A percentile compares a stretch with the other conserved stretches of the same genome.
Evolutionary conservation across 2,888 invertebrate genomes (phyloP).

Genomic region (Drosophila neutralis): DNA sequence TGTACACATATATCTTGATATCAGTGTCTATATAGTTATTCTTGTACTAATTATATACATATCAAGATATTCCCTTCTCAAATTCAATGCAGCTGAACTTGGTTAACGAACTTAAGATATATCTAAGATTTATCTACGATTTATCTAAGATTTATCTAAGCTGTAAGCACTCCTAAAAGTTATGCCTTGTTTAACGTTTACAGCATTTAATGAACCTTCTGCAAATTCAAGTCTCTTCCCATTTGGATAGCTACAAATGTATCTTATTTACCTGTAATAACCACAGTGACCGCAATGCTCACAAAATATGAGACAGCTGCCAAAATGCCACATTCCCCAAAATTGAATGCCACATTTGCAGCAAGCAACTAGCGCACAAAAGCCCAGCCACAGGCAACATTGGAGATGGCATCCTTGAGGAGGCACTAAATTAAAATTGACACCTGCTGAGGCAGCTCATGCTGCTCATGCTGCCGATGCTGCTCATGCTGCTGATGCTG

Average conservation of each 20-base stretch:
- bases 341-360: neutral
- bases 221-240: neutral
- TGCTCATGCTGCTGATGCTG: slow-evolving; percentile 64
- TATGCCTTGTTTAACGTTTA: neutral
- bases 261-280: slow-evolving; percentile 17
- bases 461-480: neutral
- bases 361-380: neutral
- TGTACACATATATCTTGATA: neutral
- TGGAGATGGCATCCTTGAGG: slow-evolving; percentile 38
- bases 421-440: slow-evolving; percentile 76
- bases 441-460: slow-evolving; percentile 65
- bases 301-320: slow-evolving; percentile 45
- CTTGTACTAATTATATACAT: neutral
- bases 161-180: neutral
- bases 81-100: neutral
- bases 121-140: neutral
- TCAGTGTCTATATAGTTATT: neutral
- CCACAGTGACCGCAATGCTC: slow-evolving; percentile 43
- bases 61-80: neutral
- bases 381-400: slow-evolving; percentile 21
- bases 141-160: neutral
- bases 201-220: neutral
- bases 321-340: slow-evolving; percentile 1
- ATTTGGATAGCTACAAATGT: neutral
- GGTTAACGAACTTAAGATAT: no score